Evolutionary conservation across 2,888 invertebrate species (phyloP).

Genomic region (Chrysolina americana): DNA sequence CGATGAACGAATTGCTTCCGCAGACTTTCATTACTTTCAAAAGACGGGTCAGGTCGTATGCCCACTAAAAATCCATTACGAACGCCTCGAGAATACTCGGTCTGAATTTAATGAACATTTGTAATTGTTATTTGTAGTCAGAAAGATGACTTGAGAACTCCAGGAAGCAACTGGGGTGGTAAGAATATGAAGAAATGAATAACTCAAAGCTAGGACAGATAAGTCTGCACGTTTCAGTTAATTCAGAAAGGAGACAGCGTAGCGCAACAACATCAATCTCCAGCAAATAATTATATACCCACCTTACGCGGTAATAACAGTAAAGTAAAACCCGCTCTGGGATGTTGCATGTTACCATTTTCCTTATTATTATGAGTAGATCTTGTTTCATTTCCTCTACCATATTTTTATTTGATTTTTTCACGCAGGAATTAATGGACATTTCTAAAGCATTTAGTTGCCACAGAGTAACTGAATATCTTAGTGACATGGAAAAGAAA

Average conservation of each 20-base stretch:
- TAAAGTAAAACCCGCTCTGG: neutral
- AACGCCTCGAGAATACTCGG: conserved; percentile 11
- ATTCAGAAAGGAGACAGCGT: conserved; percentile 3
- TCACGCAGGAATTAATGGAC: too few species aligned
- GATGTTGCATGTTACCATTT: neutral
- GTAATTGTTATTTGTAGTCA: conserved; percentile 22
- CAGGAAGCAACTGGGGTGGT: neutral
- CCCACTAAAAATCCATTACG: conserved; percentile 13
- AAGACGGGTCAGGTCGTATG: neutral
- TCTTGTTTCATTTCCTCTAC: too few species aligned
- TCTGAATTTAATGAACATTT: conserved; percentile 7
- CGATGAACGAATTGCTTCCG: neutral
- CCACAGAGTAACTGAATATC: too few species aligned
- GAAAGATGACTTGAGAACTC: conserved; percentile 9
- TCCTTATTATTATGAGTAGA: too few species aligned
- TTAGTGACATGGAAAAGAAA: too few species aligned
- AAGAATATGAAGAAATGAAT: conserved; percentile 16
- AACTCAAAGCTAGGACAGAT: conserved; percentile 16
- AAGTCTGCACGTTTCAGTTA: conserved; percentile 14
- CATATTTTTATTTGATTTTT: too few species aligned
- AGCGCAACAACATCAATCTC: conserved; percentile 2
- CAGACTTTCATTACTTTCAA: neutral
- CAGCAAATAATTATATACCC: conserved; percentile 4
- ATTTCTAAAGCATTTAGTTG: too few species aligned
- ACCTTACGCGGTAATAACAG: neutral